Evolutionary conservation across 2,888 invertebrate genomes (phyloP).

Genomic region (Scaptomyza parva): DNA sequence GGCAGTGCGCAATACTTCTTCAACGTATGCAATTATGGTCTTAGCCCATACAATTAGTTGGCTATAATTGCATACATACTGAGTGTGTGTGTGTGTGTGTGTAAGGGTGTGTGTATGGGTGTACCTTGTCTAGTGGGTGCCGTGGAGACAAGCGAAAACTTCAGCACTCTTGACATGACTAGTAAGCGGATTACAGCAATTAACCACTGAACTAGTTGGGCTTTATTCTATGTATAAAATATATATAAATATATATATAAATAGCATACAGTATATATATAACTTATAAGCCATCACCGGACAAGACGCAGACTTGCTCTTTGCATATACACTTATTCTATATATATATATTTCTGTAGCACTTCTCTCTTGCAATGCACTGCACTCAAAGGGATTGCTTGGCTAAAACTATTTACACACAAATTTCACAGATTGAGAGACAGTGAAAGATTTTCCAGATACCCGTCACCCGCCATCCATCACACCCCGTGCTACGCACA

Average conservation of each 20-base stretch:
- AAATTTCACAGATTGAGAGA: conserved; percentile 14
- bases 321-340: not conserved
- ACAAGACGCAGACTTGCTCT: conserved; percentile 8
- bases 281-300: conserved; percentile 25
- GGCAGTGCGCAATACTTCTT: conserved; percentile 30
- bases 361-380: conserved; percentile 49
- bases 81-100: not conserved
- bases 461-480: too few species aligned
- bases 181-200: conserved; percentile 72
- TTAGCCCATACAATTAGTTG: conserved; percentile 57
- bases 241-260: not conserved
- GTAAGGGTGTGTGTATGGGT: not conserved
- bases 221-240: conserved; percentile 11
- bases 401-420: conserved; percentile 37
- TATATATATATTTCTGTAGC: conserved; percentile 30
- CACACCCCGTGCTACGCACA: not conserved
- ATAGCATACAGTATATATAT: too few species aligned
- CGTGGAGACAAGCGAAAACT: conserved; percentile 44
- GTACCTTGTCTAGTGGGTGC: conserved; percentile 11
- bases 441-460: too few species aligned
- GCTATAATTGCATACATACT: conserved; percentile 45
- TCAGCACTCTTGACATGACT: conserved; percentile 51
- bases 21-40: conserved; percentile 49
- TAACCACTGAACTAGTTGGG: conserved; percentile 43
- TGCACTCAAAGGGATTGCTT: conserved; percentile 61